Evolutionary conservation across 2,888 invertebrate genomes (phyloP).

Genomic region (Drosophila colorata): DNA sequence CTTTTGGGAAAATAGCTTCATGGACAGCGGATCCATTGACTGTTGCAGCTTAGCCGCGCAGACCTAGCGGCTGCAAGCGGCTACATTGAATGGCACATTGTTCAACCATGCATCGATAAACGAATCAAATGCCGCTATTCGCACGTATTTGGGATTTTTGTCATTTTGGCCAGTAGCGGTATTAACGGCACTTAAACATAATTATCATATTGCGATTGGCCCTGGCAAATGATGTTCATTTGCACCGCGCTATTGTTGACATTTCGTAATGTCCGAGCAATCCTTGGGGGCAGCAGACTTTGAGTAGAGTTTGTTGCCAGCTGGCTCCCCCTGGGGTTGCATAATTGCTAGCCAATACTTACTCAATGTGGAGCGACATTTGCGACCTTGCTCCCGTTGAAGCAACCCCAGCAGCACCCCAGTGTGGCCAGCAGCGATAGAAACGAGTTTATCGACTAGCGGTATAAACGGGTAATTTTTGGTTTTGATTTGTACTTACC

Average conservation of each 20-base stretch:
- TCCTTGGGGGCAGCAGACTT: slow-evolving; percentile 4
- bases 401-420: slow-evolving; percentile 43
- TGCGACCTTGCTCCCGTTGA: slow-evolving; percentile 74
- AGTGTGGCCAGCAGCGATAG: slow-evolving; percentile 3
- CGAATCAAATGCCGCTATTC: slow-evolving; percentile 60
- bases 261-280: slow-evolving; percentile 52
- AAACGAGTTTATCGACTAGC: slow-evolving; percentile 44
- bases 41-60: slow-evolving; percentile 38
- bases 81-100: slow-evolving; percentile 35
- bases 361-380: slow-evolving; percentile 36
- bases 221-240: slow-evolving; percentile 38
- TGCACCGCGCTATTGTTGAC: slow-evolving; percentile 28
- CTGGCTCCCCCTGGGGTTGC: slow-evolving; percentile 41
- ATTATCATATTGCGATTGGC: slow-evolving; percentile 52
- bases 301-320: slow-evolving; percentile 7
- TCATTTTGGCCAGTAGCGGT: slow-evolving; percentile 27
- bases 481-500: slow-evolving; percentile 67
- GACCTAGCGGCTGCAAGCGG: no score
- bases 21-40: slow-evolving; percentile 3
- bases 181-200: slow-evolving; percentile 20
- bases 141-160: slow-evolving; percentile 77
- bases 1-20: slow-evolving; percentile 40
- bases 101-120: slow-evolving; percentile 45
- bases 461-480: slow-evolving; percentile 48
- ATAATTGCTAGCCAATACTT: slow-evolving; percentile 55